Evolutionary conservation across 2,797 vertebrate species (phyloP).

Genomic region (Microhierax caerulescens): DNA sequence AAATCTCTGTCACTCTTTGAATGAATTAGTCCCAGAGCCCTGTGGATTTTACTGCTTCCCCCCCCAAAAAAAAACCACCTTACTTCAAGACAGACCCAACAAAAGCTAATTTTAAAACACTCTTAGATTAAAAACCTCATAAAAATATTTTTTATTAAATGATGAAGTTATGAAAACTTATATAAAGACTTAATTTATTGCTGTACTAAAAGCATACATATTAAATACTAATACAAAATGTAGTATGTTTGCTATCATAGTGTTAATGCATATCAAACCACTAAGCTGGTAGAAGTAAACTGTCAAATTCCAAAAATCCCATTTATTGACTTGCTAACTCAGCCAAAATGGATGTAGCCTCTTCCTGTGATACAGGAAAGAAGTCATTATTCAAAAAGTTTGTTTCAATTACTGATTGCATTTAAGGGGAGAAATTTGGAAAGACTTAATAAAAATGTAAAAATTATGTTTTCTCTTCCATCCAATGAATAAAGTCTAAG

Average conservation of each 20-base stretch:
- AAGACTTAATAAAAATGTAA: neutral
- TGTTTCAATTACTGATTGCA: neutral
- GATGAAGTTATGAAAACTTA: neutral
- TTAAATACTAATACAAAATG: neutral
- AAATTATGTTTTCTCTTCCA: neutral
- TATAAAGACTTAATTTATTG: neutral
- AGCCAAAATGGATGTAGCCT: neutral
- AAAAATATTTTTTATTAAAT: neutral
- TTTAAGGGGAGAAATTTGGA: neutral
- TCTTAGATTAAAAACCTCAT: neutral
- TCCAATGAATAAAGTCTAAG: neutral
- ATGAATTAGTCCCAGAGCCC: neutral
- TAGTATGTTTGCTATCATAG: neutral
- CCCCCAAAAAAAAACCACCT: too few relatives aligned
- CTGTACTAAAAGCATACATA: neutral
- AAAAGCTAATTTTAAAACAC: neutral
- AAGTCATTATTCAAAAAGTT: neutral
- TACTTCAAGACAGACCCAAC: neutral
- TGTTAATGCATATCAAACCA: neutral
- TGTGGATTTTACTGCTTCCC: neutral
- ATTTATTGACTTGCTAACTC: neutral
- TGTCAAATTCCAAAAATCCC: neutral
- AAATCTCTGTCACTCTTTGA: neutral
- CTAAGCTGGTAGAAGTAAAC: neutral
- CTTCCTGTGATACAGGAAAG: neutral